Evolutionary conservation across 2,113 vertebrate genomes (phyloP).

Genomic region (Sapayoa aenigma): DNA sequence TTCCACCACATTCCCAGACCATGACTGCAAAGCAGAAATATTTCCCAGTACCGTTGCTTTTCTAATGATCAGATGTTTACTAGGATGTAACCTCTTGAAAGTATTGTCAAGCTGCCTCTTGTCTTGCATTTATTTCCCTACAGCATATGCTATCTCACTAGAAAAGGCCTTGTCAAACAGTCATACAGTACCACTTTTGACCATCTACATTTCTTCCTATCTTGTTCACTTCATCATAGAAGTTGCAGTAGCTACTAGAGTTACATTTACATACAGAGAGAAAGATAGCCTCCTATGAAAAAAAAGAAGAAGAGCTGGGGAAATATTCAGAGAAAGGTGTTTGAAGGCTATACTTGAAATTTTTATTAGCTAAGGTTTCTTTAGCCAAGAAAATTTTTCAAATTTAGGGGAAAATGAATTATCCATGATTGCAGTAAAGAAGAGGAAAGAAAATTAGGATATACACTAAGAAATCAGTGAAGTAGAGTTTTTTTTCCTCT

Average conservation of each 20-base stretch:
- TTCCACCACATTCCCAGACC: slow-evolving; percentile 22
- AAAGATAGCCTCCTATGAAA: background rate
- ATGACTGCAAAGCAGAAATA: slow-evolving; percentile 40
- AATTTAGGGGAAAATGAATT: background rate
- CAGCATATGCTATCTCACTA: background rate
- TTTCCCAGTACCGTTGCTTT: background rate
- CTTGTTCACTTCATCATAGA: background rate
- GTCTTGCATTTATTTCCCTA: background rate
- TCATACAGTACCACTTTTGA: background rate
- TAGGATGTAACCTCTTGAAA: background rate
- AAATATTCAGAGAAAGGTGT: background rate
- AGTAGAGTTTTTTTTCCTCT: background rate
- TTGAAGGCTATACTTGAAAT: background rate
- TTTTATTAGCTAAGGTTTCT: background rate
- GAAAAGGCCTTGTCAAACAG: background rate
- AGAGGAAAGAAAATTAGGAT: background rate
- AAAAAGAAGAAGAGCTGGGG: background rate
- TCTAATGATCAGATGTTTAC: background rate
- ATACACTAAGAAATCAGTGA: background rate
- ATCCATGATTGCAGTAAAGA: background rate
- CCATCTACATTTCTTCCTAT: background rate
- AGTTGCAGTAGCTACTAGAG: background rate
- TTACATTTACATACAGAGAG: background rate
- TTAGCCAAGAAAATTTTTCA: background rate
- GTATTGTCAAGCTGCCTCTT: background rate